phyloP scores from a whole-genome alignment of 1,140 invertebrate species.

The Euura lappo region DNA sequence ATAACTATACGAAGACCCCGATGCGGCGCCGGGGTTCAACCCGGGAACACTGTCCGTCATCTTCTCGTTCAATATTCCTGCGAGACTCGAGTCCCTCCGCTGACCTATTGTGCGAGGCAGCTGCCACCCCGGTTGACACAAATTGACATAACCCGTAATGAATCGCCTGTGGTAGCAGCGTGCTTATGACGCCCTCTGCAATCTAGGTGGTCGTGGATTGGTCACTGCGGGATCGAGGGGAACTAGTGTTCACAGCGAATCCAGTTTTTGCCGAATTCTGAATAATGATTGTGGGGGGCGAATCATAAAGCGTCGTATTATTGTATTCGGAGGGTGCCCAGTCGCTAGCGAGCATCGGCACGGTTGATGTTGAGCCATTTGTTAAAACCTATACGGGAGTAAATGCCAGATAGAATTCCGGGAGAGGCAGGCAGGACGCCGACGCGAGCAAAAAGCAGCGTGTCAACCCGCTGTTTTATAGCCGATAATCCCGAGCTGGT shows the following conservation, averaged over 20 bases:
- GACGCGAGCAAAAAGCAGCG: neutral
- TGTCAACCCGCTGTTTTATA: neutral
- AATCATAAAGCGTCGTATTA: too few species aligned
- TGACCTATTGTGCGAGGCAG: constrained; percentile 6
- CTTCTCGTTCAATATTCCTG: constrained; percentile 4
- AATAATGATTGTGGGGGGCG: too few species aligned
- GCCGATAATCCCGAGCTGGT: neutral
- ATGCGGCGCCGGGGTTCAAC: neutral
- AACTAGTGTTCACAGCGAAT: too few species aligned
- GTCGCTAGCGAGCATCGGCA: too few species aligned
- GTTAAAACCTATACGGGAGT: neutral
- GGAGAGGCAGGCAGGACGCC: neutral
- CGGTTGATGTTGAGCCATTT: neutral
- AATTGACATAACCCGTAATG: constrained; percentile 1
- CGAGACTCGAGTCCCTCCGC: neutral
- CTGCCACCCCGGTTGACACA: neutral
- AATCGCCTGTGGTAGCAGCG: neutral
- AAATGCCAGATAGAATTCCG: neutral
- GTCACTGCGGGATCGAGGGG: too few species aligned
- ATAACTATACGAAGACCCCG: neutral
- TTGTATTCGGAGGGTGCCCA: too few species aligned
- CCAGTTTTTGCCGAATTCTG: too few species aligned
- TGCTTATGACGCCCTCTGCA: neutral
- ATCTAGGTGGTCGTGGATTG: neutral
- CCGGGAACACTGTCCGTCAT: neutral